Base-by-base conservation (phyloP, 2,797 vertebrate genomes). In the Mormyrus proboscirostris region DNA sequence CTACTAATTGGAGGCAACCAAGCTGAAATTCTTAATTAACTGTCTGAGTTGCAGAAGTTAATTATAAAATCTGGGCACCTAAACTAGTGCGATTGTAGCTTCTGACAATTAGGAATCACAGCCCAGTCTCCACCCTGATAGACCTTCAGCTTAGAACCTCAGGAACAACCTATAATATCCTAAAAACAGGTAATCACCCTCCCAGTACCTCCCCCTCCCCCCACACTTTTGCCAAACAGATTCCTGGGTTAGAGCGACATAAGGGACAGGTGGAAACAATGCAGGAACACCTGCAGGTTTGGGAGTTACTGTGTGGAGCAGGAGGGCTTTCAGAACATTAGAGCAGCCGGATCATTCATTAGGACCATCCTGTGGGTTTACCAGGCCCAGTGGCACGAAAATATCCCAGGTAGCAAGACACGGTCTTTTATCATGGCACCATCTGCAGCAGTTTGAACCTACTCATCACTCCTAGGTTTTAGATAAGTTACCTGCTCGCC, bases 11-110 rank as follows among this genome's bases (percentile, higher is more conserved):
- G 96, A 96, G 93, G 92, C 95, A 97, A 91, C 94, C 95, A 94
- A 96, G 95, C 95, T 95, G 95, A 96, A 97, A 97, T 95, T 94
- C 94, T 96, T 96, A 96, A 97, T 97, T 96, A 98, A 96, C 93
- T 95, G 95, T 95, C 95, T 94, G 95, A 95, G 94, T 92, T 84
- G 94, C 92, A 96, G 95, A 96, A 97, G 95, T 96, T 97, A 95
- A 97, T 96, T 96, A 97, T 94, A 94, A 94, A 96, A 95, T 91
- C 94, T 95, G 95, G 93, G 92, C 91, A 94, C 93, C 94, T 94
- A 95, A 95, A 95, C 93, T 82, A 91, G 89, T 93, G 95, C 95
- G 96, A 94, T 89, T 92, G 82, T 88, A 93, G 89, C 91, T 92
- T 91, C 90, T 92, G 93, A 95, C 92, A 94, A 93, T 90, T 91